Base-by-base conservation (phyloP, 2,888 invertebrate genomes). In the Gymnocheta viridis region DNA sequence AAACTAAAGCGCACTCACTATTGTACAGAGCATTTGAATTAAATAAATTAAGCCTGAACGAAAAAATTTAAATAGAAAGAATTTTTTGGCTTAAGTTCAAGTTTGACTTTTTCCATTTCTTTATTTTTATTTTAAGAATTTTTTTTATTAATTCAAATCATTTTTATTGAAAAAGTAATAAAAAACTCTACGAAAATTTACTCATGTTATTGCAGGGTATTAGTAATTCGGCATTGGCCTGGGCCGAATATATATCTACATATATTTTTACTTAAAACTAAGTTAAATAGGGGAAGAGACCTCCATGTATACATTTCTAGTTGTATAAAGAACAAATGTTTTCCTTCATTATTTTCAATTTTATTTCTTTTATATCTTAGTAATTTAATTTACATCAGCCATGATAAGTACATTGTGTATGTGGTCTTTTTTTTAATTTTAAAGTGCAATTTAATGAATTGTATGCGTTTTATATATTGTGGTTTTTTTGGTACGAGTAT, bases 311-410 rank as follows among this genome's bases (percentile, higher is more conserved):
- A 60, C 54, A 12, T 17, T 60, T 32, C 24, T 22, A 17, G 22
- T 56, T 64, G 54, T 41, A 2, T 22, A 9, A 5, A 29, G 3
- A 32, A 24, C 47, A 19, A 19, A 67, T 54, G 27, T 44, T 72
- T 70, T 60, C 22, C 17, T 44, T 66, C 29, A 4, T 56, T 56
- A 38, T 70, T 38, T 35, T 60, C 54, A 38, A 58, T 67, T 69
- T 27, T 2, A 47, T 22, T 24, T 27, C 19, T 44, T 56, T 27
- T 49, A 72, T 83, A 80, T 67, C 70, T 60, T 58, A 83, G 58
- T 83, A 83, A 83, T 80, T 80, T 80, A 80, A 84, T 81, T 81
- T 73, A 81, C 72, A 73, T 81, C 56, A 77, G 62, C 67, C 54
- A 49, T 69, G 58, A 62, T 72, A 76, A 70, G 51, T 73, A 14